These are phyloP conservation scores for Hypena proboscidalis DNA, from an alignment of 2,888 invertebrate genomes.

Conservation along the genomic window DNA sequence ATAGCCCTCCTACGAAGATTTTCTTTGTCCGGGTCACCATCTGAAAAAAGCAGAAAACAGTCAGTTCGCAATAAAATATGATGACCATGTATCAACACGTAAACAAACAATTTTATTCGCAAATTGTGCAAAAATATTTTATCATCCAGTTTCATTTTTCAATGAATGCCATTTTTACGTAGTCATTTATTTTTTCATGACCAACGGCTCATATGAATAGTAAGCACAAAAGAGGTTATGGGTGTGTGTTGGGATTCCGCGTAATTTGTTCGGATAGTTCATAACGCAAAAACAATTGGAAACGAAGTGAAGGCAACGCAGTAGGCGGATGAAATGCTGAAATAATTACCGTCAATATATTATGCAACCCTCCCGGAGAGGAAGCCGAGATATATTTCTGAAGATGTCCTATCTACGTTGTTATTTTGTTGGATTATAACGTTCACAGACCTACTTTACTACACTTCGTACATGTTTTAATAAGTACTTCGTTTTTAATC, in stretches of 20 bases:
- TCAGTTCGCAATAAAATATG: constrained; percentile 16
- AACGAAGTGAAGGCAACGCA: constrained; percentile 45
- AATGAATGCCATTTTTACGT: constrained; percentile 19
- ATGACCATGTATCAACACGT: constrained; percentile 11
- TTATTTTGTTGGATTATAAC: constrained; percentile 37
- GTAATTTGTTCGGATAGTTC: constrained; percentile 24
- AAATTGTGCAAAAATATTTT: constrained; percentile 13
- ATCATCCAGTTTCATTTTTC: constrained; percentile 14
- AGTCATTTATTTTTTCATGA: constrained; percentile 18
- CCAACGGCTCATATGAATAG: constrained; percentile 12
- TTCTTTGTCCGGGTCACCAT: constrained; percentile 99
- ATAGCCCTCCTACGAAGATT: constrained; percentile 99
- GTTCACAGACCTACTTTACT: constrained; percentile 40
- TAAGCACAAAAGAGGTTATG: constrained; percentile 10
- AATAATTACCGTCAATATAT: constrained; percentile 78
- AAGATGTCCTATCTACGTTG: constrained; percentile 61
- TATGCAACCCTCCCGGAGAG: constrained; percentile 67
- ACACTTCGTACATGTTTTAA: constrained; percentile 21
- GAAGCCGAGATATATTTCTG: constrained; percentile 60
- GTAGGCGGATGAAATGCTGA: constrained; percentile 58
- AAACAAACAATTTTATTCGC: constrained; percentile 18
- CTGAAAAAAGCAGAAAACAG: constrained; percentile 86
- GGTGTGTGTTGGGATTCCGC: constrained; percentile 23
- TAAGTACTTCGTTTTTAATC: constrained; percentile 39
- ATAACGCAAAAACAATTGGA: constrained; percentile 64